Evolutionary conservation across 2,888 invertebrate species (phyloP).

Genomic region (Phymatocera aterrima): DNA sequence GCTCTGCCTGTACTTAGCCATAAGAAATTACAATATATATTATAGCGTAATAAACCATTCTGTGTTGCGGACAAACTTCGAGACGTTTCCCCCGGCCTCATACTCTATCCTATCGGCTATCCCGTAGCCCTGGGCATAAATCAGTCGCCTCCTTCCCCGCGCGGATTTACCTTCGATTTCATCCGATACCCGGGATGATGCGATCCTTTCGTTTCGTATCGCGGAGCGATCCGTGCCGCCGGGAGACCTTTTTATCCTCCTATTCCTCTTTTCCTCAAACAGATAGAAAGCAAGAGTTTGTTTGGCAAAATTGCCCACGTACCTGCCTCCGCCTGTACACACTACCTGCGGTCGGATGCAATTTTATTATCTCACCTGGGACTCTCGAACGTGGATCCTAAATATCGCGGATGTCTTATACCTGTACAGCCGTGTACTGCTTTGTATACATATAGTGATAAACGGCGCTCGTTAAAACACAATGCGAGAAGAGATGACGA

Average conservation of each 20-base stretch:
- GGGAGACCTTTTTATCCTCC: too few relatives aligned
- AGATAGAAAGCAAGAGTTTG: too few relatives aligned
- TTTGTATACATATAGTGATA: background rate
- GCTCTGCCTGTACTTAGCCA: conserved; percentile 45
- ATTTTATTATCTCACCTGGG: too few relatives aligned
- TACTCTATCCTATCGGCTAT: too few relatives aligned
- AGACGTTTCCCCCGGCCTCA: conserved; percentile 46
- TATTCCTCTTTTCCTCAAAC: too few relatives aligned
- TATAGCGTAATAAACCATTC: conserved; percentile 45
- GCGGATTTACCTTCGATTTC: background rate
- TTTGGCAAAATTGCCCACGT: too few relatives aligned
- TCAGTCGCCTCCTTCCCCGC: conserved; percentile 17
- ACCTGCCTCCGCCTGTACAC: too few relatives aligned
- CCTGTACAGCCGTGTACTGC: too few relatives aligned
- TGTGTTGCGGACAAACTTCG: conserved; percentile 46
- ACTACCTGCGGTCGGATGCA: too few relatives aligned
- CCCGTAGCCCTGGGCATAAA: conserved; percentile 17
- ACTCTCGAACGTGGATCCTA: too few relatives aligned
- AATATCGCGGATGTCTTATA: background rate
- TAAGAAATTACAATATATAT: conserved; percentile 45
- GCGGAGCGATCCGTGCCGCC: too few relatives aligned
- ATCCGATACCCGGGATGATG: background rate
- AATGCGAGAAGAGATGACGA: conserved; percentile 27
- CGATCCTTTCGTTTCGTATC: background rate
- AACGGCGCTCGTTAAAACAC: conserved; percentile 26